Conservation (phyloP, 2,113 vertebrate genomes). For the Dascyllus trimaculatus region DNA sequence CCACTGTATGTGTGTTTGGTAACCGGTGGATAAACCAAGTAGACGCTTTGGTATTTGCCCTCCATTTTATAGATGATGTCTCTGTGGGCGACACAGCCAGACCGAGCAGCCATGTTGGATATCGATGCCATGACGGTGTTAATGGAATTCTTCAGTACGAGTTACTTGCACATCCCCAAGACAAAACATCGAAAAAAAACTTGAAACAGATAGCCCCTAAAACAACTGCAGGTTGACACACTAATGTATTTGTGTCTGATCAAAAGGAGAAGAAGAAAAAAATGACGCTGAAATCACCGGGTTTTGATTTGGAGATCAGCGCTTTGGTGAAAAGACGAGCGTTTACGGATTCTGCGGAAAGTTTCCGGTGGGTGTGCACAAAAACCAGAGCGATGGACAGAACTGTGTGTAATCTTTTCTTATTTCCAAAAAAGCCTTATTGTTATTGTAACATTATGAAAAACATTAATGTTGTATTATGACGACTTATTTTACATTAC, state of each 20-base stretch:
- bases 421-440: slow-evolving; percentile 90
- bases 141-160: slow-evolving; percentile 50
- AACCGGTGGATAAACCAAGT: slow-evolving; percentile 57
- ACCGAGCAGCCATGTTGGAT: slow-evolving; percentile 63
- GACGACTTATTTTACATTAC: slow-evolving; percentile 81
- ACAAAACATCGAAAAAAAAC: slow-evolving; percentile 39
- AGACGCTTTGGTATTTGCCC: slow-evolving; percentile 57
- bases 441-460: slow-evolving; percentile 85
- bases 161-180: slow-evolving; percentile 63
- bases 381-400: slow-evolving; percentile 73
- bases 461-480: slow-evolving; percentile 82
- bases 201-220: slow-evolving; percentile 55
- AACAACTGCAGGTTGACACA: slow-evolving; percentile 63
- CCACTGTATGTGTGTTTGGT: slow-evolving; percentile 66
- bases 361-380: slow-evolving; percentile 62
- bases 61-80: slow-evolving; percentile 54
- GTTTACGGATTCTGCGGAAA: slow-evolving; percentile 58
- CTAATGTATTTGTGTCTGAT: slow-evolving; percentile 51
- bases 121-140: slow-evolving; percentile 47
- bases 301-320: slow-evolving; percentile 52
- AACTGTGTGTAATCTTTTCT: slow-evolving; percentile 85
- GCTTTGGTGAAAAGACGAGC: slow-evolving; percentile 54
- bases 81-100: slow-evolving; percentile 42
- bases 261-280: slow-evolving; percentile 14
- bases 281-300: slow-evolving; percentile 37